Evolutionary conservation across 2,797 vertebrate genomes (phyloP), one percentile per base, ranked within the genome.

Genomic region (Enteromius mattozi): DNA sequence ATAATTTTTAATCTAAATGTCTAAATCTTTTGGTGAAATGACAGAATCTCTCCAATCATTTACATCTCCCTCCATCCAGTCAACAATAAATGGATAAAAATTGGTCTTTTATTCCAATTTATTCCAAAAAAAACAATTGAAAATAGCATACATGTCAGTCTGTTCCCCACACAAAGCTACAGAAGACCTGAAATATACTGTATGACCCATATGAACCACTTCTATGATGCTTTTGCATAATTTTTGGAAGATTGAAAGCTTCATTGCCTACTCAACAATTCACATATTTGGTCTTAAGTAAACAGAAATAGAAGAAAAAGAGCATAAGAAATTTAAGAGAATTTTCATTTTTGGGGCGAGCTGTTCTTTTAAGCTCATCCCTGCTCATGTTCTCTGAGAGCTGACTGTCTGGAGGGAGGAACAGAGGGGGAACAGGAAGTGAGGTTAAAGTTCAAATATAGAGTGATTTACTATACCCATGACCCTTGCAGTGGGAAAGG

Each of bases 401-500:
- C 30, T 33, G 30, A n/a, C 65, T 66, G 14, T 80, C 19, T 70
- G 65, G 51, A 86, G 21, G 51, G 69, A 78, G 14, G 51, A 72
- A 51, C 21, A 51, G 61, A 72, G 78, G 40, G 72, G 66, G 47
- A 71, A 83, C 78, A 83, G 84, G 84, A 83, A 85, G 70, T 83
- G 47, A 75, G 84, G 75, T 87, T 70, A 86, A 81, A 87, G 86
- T 56, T 87, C 54, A 87, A 81, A 80, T 69, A 77, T 80, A 71
- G 63, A 61, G 68, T 24, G 35, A 78, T 85, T 78, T 84, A 86
- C 83, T 45, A 66, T 47, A 82, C 59, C 56, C 74, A 54, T 59
- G 75, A 85, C 61, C 77, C 61, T 65, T 80, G 78, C 14, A 24
- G 51, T 74, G 81, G 51, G 84, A 65, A 45, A 47, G 47, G 37